A percentile compares a stretch with the other conserved stretches of the same genome.
Evolutionary conservation across 2,888 invertebrate species (phyloP).

Genomic region (Drosophila prolongata): DNA sequence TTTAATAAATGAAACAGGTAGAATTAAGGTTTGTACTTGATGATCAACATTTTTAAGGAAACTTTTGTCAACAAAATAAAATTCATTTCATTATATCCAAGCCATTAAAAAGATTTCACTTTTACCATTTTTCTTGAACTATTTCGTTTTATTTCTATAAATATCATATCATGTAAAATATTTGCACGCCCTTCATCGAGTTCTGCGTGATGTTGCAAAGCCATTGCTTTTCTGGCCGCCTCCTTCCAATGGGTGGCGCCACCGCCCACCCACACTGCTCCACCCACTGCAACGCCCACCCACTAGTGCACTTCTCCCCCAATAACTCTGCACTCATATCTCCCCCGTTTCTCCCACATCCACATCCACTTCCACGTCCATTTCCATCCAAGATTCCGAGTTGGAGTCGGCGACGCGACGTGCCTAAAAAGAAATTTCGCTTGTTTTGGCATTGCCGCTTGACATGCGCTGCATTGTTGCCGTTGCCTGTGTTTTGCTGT

Average conservation of each 20-base stretch:
- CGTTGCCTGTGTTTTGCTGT: constrained; percentile 33
- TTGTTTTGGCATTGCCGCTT: constrained; percentile 60
- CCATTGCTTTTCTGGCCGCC: neutral
- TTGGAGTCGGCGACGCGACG: constrained; percentile 58
- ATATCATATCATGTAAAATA: neutral
- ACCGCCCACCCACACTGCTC: constrained; percentile 8
- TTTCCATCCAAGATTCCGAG: constrained; percentile 50
- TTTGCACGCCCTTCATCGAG: neutral
- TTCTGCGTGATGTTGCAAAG: neutral
- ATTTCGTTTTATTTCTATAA: neutral
- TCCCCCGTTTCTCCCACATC: constrained; percentile 17
- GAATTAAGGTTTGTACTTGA: too few relatives aligned
- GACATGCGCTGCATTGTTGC: constrained; percentile 62
- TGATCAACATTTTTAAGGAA: too few relatives aligned
- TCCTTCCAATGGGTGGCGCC: constrained; percentile 6
- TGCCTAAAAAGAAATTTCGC: constrained; percentile 76
- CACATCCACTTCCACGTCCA: constrained; percentile 18
- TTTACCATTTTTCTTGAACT: neutral
- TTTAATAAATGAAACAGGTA: neutral
- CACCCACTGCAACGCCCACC: constrained; percentile 22
- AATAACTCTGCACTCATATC: constrained; percentile 75
- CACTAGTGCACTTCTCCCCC: constrained; percentile 32
- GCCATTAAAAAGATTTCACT: too few relatives aligned
- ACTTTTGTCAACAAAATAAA: too few relatives aligned
- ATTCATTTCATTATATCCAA: too few relatives aligned